phyloP scores from a whole-genome alignment of 1,140 invertebrate species.

The Papilio polyxenes region DNA sequence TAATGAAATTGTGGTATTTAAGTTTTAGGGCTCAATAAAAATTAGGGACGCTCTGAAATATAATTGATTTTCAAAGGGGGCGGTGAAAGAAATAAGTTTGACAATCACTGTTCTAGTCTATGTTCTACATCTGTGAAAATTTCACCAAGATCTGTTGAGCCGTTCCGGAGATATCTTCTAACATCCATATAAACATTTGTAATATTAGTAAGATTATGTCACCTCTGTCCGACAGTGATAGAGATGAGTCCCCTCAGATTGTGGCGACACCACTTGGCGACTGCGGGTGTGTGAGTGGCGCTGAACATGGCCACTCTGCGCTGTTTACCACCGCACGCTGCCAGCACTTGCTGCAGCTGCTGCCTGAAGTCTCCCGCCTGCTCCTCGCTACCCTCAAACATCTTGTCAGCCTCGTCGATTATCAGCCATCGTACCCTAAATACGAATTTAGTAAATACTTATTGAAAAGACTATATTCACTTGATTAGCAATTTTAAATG shows the following conservation, averaged over 20 bases:
- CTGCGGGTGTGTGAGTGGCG: conserved; percentile 94
- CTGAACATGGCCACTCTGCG: conserved; percentile 90
- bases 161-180: too few species aligned
- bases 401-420: conserved; percentile 97
- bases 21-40: too few species aligned
- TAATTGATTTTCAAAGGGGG: too few species aligned
- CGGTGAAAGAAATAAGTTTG: too few species aligned
- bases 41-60: too few species aligned
- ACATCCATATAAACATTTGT: too few species aligned
- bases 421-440: conserved; percentile 93
- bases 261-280: conserved; percentile 95
- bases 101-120: too few species aligned
- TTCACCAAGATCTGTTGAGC: too few species aligned
- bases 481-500: too few species aligned
- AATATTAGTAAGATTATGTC: conserved; percentile 37
- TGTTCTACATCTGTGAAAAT: too few species aligned
- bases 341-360: conserved; percentile 92
- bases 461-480: too few species aligned
- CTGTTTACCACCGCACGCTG: conserved; percentile 72
- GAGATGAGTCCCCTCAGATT: conserved; percentile 92
- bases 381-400: conserved; percentile 84
- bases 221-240: conserved; percentile 92
- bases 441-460: neutral
- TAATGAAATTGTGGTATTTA: too few species aligned
- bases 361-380: conserved; percentile 91